Conservation (phyloP, 2,113 vertebrate species). For the Cheirogaleus medius region DNA sequence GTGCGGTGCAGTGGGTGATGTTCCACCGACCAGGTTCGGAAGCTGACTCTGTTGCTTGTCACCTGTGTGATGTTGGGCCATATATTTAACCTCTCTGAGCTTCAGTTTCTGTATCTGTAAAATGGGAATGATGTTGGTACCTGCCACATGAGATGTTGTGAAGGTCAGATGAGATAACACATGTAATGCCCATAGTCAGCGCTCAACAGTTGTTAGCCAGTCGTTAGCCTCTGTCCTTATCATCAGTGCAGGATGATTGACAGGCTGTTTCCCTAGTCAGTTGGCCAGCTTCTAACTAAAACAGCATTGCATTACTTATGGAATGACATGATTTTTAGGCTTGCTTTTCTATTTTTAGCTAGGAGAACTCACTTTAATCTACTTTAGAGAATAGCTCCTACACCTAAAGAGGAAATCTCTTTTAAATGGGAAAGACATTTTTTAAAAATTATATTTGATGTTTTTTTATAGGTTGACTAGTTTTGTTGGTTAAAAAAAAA, state of each 20-base stretch:
- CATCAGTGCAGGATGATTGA: neutral
- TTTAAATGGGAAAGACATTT: neutral
- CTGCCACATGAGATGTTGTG: neutral
- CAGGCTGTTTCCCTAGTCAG: neutral
- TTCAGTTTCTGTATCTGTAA: neutral
- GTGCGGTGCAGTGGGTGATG: neutral
- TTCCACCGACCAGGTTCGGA: neutral
- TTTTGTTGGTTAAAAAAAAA: neutral
- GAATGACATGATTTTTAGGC: neutral
- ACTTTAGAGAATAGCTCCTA: neutral
- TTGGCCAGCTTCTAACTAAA: neutral
- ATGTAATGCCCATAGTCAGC: neutral
- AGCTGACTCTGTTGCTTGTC: neutral
- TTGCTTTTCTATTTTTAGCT: neutral
- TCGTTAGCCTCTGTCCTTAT: neutral
- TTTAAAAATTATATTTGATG: neutral
- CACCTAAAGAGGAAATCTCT: neutral
- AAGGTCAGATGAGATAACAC: neutral
- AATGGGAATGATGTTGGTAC: neutral
- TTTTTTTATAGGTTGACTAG: neutral
- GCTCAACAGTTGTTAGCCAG: neutral
- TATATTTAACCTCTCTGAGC: neutral
- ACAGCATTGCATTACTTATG: neutral
- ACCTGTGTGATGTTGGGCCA: neutral
- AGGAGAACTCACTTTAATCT: neutral